Evolutionary conservation across 2,888 invertebrate species (phyloP).

Genomic region (Tenthredo scrophulariae): DNA sequence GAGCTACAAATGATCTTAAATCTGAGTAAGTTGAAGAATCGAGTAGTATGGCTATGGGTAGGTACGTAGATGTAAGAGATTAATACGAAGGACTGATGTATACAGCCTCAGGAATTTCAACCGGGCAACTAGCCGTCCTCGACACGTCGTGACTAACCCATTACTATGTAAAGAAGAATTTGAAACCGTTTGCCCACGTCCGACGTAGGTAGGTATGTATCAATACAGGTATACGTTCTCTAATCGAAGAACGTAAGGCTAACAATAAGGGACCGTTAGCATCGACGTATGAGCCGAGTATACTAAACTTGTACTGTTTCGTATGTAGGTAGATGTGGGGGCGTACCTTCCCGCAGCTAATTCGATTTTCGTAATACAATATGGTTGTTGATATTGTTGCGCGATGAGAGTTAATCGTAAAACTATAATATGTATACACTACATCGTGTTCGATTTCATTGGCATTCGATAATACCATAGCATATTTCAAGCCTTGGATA

Average conservation of each 20-base stretch:
- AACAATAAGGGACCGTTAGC: conserved; percentile 35
- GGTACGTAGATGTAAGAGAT: background rate
- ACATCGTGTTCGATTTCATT: conserved; percentile 28
- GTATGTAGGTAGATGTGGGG: background rate
- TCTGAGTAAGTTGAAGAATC: background rate
- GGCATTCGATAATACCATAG: background rate
- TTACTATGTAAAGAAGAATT: conserved; percentile 29
- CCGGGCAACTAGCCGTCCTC: conserved; percentile 28
- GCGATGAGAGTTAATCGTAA: conserved; percentile 20
- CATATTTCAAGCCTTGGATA: background rate
- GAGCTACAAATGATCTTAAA: background rate
- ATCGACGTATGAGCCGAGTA: background rate
- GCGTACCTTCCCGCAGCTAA: conserved; percentile 24
- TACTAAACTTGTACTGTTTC: background rate
- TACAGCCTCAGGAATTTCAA: background rate
- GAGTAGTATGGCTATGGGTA: background rate
- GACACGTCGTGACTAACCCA: conserved; percentile 36
- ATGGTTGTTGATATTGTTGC: conserved; percentile 15
- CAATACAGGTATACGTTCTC: background rate
- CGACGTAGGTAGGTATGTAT: background rate
- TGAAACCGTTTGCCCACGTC: conserved; percentile 30
- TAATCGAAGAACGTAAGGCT: background rate
- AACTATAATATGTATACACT: background rate
- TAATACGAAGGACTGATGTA: background rate
- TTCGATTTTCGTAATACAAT: conserved; percentile 45